Percentiles rank a stretch among this genome's conserved stretches.
These are phyloP conservation scores for Brachionichthys hirsutus DNA, from an alignment of 2,113 vertebrate genomes.

Conservation along the genomic window DNA sequence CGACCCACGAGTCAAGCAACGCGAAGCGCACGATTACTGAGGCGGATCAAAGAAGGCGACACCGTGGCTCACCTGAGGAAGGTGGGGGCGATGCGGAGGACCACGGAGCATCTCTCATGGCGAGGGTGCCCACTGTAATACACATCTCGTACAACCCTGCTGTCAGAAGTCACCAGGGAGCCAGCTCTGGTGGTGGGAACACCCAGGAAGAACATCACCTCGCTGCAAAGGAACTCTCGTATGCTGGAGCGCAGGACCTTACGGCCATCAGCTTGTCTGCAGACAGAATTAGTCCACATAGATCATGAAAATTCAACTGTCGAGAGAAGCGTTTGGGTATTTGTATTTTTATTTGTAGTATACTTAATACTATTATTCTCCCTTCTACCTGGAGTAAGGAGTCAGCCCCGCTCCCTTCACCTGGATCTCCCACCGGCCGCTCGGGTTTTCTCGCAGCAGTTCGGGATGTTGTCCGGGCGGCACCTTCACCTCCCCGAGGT, in stretches of 20 bases:
- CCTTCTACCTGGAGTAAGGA: slow-evolving; percentile 87
- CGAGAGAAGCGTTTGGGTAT: too few species aligned
- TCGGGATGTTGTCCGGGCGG: slow-evolving; percentile 66
- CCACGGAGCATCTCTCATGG: slow-evolving; percentile 86
- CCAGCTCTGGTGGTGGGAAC: slow-evolving; percentile 91
- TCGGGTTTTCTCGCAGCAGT: slow-evolving; percentile 75
- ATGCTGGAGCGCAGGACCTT: slow-evolving; percentile 95
- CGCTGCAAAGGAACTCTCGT: slow-evolving; percentile 95
- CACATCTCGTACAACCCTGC: slow-evolving; percentile 83
- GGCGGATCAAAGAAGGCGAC: rapidly evolving
- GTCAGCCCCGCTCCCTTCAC: slow-evolving; percentile 94
- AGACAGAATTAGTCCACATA: not conserved
- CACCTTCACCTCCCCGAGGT: slow-evolving; percentile 89
- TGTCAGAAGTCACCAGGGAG: slow-evolving; percentile 87
- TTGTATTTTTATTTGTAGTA: too few species aligned
- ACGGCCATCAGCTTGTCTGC: slow-evolving; percentile 90
- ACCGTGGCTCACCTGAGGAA: slow-evolving; percentile 87
- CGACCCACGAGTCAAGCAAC: not conserved
- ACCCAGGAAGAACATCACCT: slow-evolving; percentile 91
- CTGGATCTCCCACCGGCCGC: slow-evolving; percentile 92
- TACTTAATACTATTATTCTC: too few species aligned
- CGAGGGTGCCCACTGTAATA: slow-evolving; percentile 88
- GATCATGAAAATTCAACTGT: not conserved
- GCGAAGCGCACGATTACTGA: not conserved
- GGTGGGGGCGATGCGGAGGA: slow-evolving; percentile 90